phyloP scores from a whole-genome alignment of 2,113 vertebrate species.

The Pelmatolapia mariae region DNA sequence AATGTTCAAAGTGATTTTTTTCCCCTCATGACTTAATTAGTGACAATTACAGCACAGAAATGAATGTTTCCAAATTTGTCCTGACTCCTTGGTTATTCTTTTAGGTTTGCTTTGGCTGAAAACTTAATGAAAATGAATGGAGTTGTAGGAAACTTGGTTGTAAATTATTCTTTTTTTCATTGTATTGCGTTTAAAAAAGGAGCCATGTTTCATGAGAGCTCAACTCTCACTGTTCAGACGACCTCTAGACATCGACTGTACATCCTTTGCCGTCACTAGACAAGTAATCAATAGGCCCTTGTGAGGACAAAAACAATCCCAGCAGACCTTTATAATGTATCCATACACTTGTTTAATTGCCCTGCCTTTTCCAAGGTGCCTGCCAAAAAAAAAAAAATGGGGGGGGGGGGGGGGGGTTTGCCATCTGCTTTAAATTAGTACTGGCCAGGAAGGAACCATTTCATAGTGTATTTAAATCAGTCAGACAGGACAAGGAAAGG shows the following conservation, averaged over 20 bases:
- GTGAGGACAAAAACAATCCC: conserved; percentile 37
- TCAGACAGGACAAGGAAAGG: conserved; percentile 20
- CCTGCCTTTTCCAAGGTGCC: conserved; percentile 13
- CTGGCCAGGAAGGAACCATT: conserved; percentile 25
- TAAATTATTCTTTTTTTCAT: background rate
- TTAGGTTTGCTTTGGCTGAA: conserved; percentile 10
- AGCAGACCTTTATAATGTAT: conserved; percentile 46
- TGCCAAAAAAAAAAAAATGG: conserved; percentile 27
- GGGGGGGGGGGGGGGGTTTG: background rate
- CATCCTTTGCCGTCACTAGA: conserved; percentile 32
- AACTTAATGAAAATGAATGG: background rate
- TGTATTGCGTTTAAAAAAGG: background rate
- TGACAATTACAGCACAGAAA: conserved; percentile 35
- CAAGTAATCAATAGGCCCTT: conserved; percentile 48
- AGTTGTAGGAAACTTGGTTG: background rate
- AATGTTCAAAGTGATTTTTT: conserved; percentile 53
- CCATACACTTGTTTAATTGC: conserved; percentile 45
- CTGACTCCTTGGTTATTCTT: conserved; percentile 21
- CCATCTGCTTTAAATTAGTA: conserved; percentile 59
- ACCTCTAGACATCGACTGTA: conserved; percentile 28
- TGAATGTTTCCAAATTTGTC: conserved; percentile 30
- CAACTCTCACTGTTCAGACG: background rate
- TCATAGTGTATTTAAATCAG: conserved; percentile 59
- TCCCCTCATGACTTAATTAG: conserved; percentile 59
- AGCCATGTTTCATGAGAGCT: background rate